phyloP scores from a whole-genome alignment of 2,797 vertebrate species.

The Cirrhinus molitorella region DNA sequence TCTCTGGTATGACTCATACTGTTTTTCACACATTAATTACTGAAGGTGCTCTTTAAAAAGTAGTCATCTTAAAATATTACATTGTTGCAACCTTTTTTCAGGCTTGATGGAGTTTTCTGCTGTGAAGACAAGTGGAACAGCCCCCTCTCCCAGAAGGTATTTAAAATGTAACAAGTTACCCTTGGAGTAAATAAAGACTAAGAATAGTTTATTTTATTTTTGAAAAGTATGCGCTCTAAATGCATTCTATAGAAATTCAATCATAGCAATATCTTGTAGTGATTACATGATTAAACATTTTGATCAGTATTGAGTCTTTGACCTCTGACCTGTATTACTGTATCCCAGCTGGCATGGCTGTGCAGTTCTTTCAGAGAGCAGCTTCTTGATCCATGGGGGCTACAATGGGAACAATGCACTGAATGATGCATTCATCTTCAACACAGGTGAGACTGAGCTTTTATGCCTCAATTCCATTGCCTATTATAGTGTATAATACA shows the following conservation, averaged over 20 bases:
- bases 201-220: background rate
- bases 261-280: background rate
- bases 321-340: conserved; percentile 21
- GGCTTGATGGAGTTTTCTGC: conserved; percentile 86
- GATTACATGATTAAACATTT: background rate
- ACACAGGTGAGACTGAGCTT: conserved; percentile 73
- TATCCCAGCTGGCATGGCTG: conserved; percentile 83
- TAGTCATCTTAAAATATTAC: conserved; percentile 6
- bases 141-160: conserved; percentile 83
- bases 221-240: background rate
- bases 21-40: background rate
- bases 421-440: conserved; percentile 80
- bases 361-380: conserved; percentile 76
- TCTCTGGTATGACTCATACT: background rate
- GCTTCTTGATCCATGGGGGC: conserved; percentile 83
- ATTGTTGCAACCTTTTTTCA: conserved; percentile 56
- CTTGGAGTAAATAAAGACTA: background rate
- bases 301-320: conserved; percentile 28
- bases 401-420: conserved; percentile 83
- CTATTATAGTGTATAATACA: too few relatives aligned
- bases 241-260: background rate
- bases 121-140: conserved; percentile 75
- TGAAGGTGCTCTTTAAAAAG: background rate
- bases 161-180: background rate
- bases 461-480: background rate